Evolutionary conservation across 2,113 vertebrate species (phyloP).

Genomic region (Sinosuthora webbiana): DNA sequence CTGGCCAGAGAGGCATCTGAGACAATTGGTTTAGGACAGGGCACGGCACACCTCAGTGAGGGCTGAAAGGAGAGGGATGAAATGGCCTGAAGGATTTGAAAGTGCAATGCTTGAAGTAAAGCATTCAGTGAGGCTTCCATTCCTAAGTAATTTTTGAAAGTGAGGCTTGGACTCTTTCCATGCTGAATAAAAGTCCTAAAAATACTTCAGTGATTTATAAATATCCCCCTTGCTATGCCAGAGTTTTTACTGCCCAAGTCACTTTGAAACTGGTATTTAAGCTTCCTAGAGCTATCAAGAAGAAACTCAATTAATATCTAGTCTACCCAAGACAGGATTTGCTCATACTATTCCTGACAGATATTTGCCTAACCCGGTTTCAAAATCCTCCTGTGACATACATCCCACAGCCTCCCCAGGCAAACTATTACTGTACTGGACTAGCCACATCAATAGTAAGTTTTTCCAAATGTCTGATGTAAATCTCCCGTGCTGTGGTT

Average conservation of each 20-base stretch:
- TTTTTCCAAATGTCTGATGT: conserved; percentile 36
- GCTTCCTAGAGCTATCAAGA: conserved; percentile 2
- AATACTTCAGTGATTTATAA: conserved; percentile 19
- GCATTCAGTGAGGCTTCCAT: background rate
- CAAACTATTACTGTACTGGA: background rate
- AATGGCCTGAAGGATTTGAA: background rate
- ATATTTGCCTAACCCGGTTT: conserved; percentile 8
- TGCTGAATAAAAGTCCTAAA: background rate
- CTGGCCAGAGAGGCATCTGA: background rate
- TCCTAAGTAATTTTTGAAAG: background rate
- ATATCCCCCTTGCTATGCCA: background rate
- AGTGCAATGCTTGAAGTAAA: background rate
- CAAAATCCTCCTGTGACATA: conserved; percentile 16
- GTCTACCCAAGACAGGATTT: background rate
- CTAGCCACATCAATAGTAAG: background rate
- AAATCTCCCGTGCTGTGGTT: background rate
- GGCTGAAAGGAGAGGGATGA: background rate
- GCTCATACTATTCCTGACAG: background rate
- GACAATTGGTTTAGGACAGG: background rate
- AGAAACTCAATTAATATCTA: background rate
- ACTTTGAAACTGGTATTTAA: conserved; percentile 21
- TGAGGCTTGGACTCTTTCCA: background rate
- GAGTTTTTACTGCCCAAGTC: background rate
- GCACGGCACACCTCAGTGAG: background rate
- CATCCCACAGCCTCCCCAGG: background rate